These are phyloP conservation scores for Oceanodroma tethys DNA, from an alignment of 2,113 vertebrate genomes.

Conservation along the genomic window DNA sequence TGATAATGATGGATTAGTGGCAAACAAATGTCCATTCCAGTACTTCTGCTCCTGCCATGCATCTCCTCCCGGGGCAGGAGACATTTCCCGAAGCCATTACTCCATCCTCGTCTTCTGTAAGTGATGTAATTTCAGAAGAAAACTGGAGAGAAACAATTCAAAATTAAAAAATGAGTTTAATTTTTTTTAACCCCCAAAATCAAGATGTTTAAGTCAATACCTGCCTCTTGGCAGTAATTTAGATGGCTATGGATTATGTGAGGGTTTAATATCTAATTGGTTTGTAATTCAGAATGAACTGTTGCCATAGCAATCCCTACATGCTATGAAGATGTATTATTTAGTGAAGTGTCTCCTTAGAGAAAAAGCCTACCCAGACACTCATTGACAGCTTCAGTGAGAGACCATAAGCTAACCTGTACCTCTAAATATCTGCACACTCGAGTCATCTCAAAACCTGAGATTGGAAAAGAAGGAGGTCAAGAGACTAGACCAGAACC, in stretches of 20 bases:
- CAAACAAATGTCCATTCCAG: background rate
- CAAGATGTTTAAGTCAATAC: background rate
- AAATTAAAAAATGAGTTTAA: background rate
- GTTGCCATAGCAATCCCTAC: slow-evolving; percentile 39
- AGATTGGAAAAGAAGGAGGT: background rate
- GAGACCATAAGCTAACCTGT: background rate
- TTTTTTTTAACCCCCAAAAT: background rate
- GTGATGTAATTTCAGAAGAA: background rate
- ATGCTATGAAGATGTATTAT: background rate
- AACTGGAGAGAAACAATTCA: background rate
- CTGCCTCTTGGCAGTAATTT: background rate
- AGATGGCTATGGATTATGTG: background rate
- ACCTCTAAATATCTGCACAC: background rate
- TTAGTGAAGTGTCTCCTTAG: background rate
- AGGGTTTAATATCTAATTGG: background rate
- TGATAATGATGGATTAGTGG: background rate
- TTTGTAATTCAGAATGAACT: background rate
- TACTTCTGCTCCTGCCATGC: background rate
- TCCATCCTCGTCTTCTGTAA: background rate
- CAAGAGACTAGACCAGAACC: background rate
- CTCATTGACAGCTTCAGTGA: background rate
- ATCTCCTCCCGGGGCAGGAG: background rate
- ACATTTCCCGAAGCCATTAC: background rate
- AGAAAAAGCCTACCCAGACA: background rate
- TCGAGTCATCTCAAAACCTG: background rate